Percentiles rank a stretch among this genome's conserved stretches.
Conservation (phyloP, 2,888 invertebrate species). For the Elysia crispata region DNA sequence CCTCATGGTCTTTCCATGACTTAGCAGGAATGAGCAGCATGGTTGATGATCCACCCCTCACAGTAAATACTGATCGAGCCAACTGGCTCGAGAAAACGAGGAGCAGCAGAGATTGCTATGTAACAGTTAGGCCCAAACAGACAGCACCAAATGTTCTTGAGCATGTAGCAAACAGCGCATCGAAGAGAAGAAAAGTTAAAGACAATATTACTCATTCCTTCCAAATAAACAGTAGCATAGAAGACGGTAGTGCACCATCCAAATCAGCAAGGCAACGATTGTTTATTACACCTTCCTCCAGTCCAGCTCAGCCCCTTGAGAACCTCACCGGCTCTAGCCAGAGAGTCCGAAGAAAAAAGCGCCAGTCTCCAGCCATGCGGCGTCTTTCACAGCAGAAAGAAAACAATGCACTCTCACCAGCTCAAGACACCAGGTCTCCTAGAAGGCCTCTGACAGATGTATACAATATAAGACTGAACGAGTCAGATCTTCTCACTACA, state of each 20-base stretch:
- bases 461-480: slow-evolving; percentile 12
- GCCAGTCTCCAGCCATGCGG: neutral
- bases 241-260: neutral
- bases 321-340: neutral
- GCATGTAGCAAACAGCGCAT: slow-evolving; percentile 14
- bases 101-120: neutral
- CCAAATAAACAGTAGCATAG: neutral
- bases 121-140: neutral
- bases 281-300: neutral
- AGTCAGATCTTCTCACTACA: slow-evolving; percentile 36
- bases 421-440: neutral
- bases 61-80: neutral
- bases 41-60: no score
- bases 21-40: neutral
- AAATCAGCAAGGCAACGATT: slow-evolving; percentile 36
- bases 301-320: neutral
- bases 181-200: slow-evolving; percentile 45
- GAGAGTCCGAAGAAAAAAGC: slow-evolving; percentile 1
- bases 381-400: slow-evolving; percentile 28
- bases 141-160: no score
- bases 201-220: slow-evolving; percentile 25
- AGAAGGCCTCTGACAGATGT: neutral
- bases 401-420: neutral
- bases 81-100: neutral
- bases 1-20: slow-evolving; percentile 27